Base-by-base conservation (phyloP, 2,888 invertebrate species). In the Apoda limacodes region DNA sequence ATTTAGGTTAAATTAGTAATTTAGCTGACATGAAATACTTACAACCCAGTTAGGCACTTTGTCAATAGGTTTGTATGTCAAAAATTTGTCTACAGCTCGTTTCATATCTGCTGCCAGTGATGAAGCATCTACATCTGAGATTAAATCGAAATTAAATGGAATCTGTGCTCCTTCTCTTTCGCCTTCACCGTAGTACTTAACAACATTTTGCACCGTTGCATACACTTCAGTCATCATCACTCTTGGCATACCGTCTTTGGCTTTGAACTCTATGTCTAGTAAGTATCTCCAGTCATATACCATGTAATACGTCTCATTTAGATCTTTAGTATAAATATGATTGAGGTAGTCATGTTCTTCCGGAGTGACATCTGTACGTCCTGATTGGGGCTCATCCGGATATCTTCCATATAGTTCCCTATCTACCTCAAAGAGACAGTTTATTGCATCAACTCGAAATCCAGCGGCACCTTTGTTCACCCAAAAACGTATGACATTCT, bases 391-490 rank as follows among this genome's bases (percentile, higher is more conserved):
- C 52, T 87, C 88, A 50, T 89, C 83, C 4, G 62, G 61, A 22
- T 84, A 68, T 27, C 48, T 52, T 2, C 81, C 78, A 24, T 48
- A 70, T 2, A 69, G 53, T 24, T 64, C 56, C 43, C 80, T 81
- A 23, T 80, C 68, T 0, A 71, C 80, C 63, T 90, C 89, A 37
- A 78, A 87, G 21, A 89, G 50, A 54, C 84, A 85, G 51, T 83
- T 84, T 1, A 91, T 84, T 0, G 92, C 91, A 47, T 93, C 92
- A 4, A 96, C 83, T 50, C 95, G 85, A 53, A 96, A 93, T 4
- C 96, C 96, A 52, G 92, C 90, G 0, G 95, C 87, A 2, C 94
- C 95, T 55, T 86, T 86, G 6, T 85, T 84, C 29, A 96, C 54
- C 95, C 96, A 97, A 52, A 87, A 93, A 14, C 76, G 74, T 21